Evolutionary conservation across 2,113 vertebrate species (phyloP).

Genomic region (Osmerus mordax): DNA sequence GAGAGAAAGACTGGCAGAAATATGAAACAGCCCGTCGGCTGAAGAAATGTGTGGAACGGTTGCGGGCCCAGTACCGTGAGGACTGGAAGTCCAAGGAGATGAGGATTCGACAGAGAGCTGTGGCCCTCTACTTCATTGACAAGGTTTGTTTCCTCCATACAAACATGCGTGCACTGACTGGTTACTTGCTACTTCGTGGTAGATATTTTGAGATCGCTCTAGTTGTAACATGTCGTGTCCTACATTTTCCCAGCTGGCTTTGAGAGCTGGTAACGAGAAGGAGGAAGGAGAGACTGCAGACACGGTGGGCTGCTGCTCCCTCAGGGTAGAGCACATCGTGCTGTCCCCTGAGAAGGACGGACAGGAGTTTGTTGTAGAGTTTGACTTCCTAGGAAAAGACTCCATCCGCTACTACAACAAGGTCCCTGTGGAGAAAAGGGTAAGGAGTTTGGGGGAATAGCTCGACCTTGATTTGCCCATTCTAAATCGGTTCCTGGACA

Average conservation of each 20-base stretch:
- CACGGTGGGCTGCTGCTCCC: slow-evolving; percentile 95
- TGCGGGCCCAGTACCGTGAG: slow-evolving; percentile 88
- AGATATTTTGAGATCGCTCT: not conserved
- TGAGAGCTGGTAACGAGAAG: slow-evolving; percentile 98
- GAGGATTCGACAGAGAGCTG: slow-evolving; percentile 92
- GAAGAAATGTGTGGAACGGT: slow-evolving; percentile 92
- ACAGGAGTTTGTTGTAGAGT: slow-evolving; percentile 94
- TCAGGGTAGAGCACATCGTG: slow-evolving; percentile 92
- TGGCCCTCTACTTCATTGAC: slow-evolving; percentile 96
- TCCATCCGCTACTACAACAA: slow-evolving; percentile 99
- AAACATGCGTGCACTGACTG: not conserved
- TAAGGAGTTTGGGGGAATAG: slow-evolving; percentile 60
- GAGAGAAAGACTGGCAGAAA: slow-evolving; percentile 98
- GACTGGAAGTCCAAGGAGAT: slow-evolving; percentile 99
- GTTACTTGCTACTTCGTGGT: not conserved
- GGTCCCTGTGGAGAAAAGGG: slow-evolving; percentile 96
- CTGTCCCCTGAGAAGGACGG: slow-evolving; percentile 89
- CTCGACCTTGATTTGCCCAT: not conserved
- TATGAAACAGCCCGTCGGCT: slow-evolving; percentile 91
- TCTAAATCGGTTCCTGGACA: not conserved
- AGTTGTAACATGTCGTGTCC: slow-evolving; percentile 5
- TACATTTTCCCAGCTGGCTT: slow-evolving; percentile 79
- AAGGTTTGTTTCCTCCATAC: slow-evolving; percentile 74
- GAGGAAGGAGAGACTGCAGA: slow-evolving; percentile 97
- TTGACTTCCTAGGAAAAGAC: slow-evolving; percentile 97